These are phyloP conservation scores for Drosophila anceps DNA, from an alignment of 2,888 invertebrate species.

Conservation along the genomic window DNA sequence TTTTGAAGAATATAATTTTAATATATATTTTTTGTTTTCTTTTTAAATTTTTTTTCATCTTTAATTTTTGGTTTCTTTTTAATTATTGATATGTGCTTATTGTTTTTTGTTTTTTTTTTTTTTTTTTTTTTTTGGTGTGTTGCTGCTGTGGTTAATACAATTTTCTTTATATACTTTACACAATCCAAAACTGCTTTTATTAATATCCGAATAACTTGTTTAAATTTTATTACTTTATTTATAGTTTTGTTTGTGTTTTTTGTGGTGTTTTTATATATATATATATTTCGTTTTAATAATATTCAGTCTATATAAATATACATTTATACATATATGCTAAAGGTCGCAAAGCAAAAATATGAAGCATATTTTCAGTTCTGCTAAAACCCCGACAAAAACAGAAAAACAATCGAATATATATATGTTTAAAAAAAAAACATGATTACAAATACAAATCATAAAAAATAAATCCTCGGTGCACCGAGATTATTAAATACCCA, in stretches of 20 bases:
- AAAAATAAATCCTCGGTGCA: slow-evolving; percentile 17
- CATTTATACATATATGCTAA: slow-evolving; percentile 78
- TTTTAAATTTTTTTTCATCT: slow-evolving; percentile 16
- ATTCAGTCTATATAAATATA: slow-evolving; percentile 80
- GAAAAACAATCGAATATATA: slow-evolving; percentile 20
- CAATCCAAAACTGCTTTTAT: slow-evolving; percentile 41
- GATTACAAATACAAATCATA: slow-evolving; percentile 27
- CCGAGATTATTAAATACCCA: slow-evolving; percentile 32
- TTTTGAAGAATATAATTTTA: slow-evolving; percentile 32
- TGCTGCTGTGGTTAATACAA: slow-evolving; percentile 38
- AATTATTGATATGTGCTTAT: slow-evolving; percentile 74
- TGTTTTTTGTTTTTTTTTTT: slow-evolving; percentile 53
- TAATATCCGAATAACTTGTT: slow-evolving; percentile 42
- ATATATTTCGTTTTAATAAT: slow-evolving; percentile 65
- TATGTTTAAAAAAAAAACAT: slow-evolving; percentile 16
- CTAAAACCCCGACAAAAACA: slow-evolving; percentile 56
- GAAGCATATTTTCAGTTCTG: slow-evolving; percentile 69
- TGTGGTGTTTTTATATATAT: slow-evolving; percentile 31
- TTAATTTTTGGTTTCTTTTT: slow-evolving; percentile 30
- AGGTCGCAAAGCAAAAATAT: slow-evolving; percentile 46
- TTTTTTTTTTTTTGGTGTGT: slow-evolving; percentile 36
- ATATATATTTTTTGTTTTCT: slow-evolving; percentile 5
- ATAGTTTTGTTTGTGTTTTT: slow-evolving; percentile 36
- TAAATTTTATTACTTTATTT: slow-evolving; percentile 24
- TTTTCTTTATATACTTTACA: slow-evolving; percentile 47